These are phyloP conservation scores for Catocala sponsa DNA, from an alignment of 2,888 invertebrate genomes.

Conservation along the genomic window DNA sequence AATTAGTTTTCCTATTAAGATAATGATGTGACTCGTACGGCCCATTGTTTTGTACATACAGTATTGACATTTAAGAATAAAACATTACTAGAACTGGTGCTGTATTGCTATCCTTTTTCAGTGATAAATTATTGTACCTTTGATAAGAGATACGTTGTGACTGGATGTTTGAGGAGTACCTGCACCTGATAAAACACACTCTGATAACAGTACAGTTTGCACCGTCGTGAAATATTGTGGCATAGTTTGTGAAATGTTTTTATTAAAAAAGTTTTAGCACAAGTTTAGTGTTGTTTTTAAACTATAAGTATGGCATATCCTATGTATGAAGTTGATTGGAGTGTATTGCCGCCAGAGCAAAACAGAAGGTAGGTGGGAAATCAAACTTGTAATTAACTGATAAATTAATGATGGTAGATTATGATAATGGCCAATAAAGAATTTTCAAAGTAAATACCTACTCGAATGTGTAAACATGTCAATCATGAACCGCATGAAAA, in stretches of 20 bases:
- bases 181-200: conserved; percentile 83
- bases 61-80: conserved; percentile 83
- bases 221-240: conserved; percentile 77
- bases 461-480: conserved; percentile 33
- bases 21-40: conserved; percentile 76
- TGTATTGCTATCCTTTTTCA: conserved; percentile 86
- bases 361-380: conserved; percentile 91
- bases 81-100: conserved; percentile 74
- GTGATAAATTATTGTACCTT: conserved; percentile 81
- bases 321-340: conserved; percentile 94
- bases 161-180: conserved; percentile 83
- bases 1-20: conserved; percentile 86
- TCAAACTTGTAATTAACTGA: conserved; percentile 15
- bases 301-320: conserved; percentile 80
- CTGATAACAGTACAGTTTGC: conserved; percentile 84
- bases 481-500: conserved; percentile 29
- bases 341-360: conserved; percentile 94
- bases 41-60: conserved; percentile 80
- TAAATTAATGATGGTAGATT: conserved; percentile 23
- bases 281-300: conserved; percentile 60
- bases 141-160: conserved; percentile 87
- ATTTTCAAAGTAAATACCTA: conserved; percentile 24
- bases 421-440: conserved; percentile 30
- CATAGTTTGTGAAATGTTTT: conserved; percentile 77
- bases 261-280: conserved; percentile 66